Conservation (phyloP, 2,888 invertebrate genomes). For the Carabus problematicus region DNA sequence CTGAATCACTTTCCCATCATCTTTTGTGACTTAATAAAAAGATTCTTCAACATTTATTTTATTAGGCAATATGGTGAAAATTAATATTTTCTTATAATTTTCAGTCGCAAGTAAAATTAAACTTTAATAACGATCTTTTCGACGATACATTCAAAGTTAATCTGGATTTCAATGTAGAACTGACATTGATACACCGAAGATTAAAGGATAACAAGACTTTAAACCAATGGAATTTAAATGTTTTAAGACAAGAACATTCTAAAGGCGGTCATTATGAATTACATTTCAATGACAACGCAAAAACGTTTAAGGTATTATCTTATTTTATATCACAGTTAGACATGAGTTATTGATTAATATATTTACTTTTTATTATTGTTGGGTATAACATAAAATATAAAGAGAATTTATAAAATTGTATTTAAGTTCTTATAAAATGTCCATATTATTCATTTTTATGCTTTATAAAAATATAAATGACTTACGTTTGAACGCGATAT, state of each 20-base stretch:
- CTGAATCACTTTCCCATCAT: not conserved
- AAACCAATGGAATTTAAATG: conserved; percentile 34
- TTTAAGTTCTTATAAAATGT: too few relatives aligned
- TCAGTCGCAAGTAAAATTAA: conserved; percentile 31
- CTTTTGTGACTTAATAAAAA: too few relatives aligned
- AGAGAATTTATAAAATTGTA: not conserved
- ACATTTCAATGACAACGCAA: conserved; percentile 29
- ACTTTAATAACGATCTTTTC: conserved; percentile 29
- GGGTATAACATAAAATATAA: not conserved
- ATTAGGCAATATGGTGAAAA: not conserved
- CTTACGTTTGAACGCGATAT: too few relatives aligned
- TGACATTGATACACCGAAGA: conserved; percentile 23
- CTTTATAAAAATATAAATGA: too few relatives aligned
- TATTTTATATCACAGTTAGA: not conserved
- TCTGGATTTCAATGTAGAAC: conserved; percentile 33
- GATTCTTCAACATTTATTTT: not conserved
- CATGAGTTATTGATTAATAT: not conserved
- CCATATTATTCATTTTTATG: too few relatives aligned
- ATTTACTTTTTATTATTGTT: not conserved
- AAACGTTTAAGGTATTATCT: conserved; percentile 21
- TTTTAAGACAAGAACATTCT: conserved; percentile 29
- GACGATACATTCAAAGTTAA: conserved; percentile 33
- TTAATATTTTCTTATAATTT: conserved; percentile 9
- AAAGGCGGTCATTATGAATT: conserved; percentile 29
- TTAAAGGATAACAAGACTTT: conserved; percentile 17